Evolutionary conservation across 2,888 invertebrate genomes (phyloP), one percentile per base, ranked within the genome.

Genomic region (Campoplex nolae): DNA sequence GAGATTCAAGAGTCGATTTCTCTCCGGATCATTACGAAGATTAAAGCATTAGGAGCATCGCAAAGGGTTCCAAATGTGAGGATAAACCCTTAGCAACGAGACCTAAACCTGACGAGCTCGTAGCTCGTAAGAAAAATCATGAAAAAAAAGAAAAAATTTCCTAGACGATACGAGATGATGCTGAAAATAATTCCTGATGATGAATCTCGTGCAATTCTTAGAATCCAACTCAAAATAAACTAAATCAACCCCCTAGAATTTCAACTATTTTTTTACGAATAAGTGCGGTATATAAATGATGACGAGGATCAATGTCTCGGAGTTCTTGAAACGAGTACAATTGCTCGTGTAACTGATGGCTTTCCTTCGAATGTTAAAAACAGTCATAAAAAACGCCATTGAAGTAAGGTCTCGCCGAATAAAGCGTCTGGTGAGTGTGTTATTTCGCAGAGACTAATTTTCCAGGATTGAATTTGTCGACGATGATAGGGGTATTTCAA

Each of bases 11-110:
- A 48, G 7, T 48, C 76, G 70, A 65, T 67, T 62, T 54, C 67
- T 67, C 65, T 45, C 13, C 45, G 70, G 74, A 79, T 84, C 73
- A 79, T 79, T 84, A 84, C 74, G 84, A 84, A 84, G 74, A 79
- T 84, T 79, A 84, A 84, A 79, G 84, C 76, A 75, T 74, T 45
- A 73, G 62, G 74, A 48, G 56, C 68, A 68, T 74, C 56, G 74
- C 45, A 45, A 83, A 16, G 62, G 42, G 23, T 51, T 28, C 48
- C 70, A 62, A 23, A 42, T 42, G 56, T n/a, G 23, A 32, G 54
- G 54, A 51, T 28, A 67, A 32, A 42, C 51, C n/a, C 38, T 67
- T 51, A 23, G 23, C 56, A 67, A 62, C n/a, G 67, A 23, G 23
- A 23, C 18, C 7, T 51, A 16, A 16, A 54, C 42, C 42, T 23